These are phyloP conservation scores for Hephaestus fuliginosus DNA, from an alignment of 2,797 vertebrate genomes.

Conservation along the genomic window DNA sequence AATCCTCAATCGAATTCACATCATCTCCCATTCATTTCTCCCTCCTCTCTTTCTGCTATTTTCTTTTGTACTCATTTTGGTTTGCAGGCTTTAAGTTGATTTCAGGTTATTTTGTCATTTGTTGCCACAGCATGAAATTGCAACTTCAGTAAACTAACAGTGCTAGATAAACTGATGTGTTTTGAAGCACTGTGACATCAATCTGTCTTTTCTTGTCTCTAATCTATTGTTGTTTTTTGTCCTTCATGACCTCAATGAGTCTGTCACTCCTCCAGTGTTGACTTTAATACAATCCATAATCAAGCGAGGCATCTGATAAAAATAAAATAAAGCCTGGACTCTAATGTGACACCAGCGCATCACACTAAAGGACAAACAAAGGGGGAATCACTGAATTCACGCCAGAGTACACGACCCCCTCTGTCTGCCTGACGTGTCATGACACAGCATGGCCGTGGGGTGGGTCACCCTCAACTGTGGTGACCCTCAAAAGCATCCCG, in stretches of 20 bases:
- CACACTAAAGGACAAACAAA: background rate
- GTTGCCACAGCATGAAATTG: constrained; percentile 1
- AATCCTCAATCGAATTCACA: background rate
- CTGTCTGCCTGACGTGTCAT: background rate
- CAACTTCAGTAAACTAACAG: background rate
- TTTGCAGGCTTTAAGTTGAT: background rate
- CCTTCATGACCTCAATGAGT: background rate
- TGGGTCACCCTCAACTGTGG: background rate
- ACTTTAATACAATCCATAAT: constrained; percentile 3
- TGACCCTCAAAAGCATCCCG: background rate
- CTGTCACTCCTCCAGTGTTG: background rate
- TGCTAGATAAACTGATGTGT: background rate
- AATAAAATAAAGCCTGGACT: background rate
- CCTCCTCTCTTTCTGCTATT: background rate
- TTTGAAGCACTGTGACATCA: background rate
- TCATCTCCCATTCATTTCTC: background rate
- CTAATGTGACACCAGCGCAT: background rate
- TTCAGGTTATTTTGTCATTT: background rate
- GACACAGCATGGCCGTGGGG: background rate
- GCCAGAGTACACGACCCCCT: background rate
- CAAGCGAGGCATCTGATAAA: constrained; percentile 10
- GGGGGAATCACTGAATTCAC: background rate
- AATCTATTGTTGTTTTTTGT: background rate
- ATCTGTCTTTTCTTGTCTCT: constrained; percentile 2
- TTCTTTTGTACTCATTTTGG: background rate